Conservation (phyloP, 2,113 vertebrate species). For the Lagopus muta region DNA sequence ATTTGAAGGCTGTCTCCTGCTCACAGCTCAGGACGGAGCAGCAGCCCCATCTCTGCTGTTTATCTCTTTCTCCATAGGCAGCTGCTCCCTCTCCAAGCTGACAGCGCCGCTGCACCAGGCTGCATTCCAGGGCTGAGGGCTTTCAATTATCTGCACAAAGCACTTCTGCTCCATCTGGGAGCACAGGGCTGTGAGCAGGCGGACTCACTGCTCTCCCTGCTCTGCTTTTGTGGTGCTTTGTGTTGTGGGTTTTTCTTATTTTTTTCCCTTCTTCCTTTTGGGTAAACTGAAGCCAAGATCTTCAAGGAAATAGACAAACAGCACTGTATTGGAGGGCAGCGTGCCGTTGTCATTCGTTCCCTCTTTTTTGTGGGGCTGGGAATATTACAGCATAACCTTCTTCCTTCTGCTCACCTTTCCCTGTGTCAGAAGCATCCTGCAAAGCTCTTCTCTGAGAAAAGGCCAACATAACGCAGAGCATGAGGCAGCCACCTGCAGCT, state of each 20-base stretch:
- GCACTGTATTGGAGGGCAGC: neutral
- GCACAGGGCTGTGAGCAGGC: neutral
- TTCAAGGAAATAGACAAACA: neutral
- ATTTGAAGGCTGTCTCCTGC: neutral
- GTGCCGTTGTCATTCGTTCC: neutral
- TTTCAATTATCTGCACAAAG: conserved; percentile 58
- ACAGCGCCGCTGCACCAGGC: neutral
- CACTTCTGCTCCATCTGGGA: conserved; percentile 50
- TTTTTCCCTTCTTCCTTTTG: neutral
- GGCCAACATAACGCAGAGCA: neutral
- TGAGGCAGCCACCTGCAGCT: neutral
- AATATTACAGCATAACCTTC: neutral
- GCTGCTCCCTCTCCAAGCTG: conserved; percentile 38
- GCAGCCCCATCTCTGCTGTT: neutral
- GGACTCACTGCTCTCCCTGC: neutral
- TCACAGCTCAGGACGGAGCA: neutral
- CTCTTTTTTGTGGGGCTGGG: neutral
- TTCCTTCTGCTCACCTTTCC: neutral
- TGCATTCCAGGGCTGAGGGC: conserved; percentile 32
- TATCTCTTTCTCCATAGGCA: conserved; percentile 49
- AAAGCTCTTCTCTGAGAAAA: neutral
- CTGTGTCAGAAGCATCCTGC: neutral
- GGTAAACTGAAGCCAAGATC: neutral
- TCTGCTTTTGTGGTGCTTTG: neutral
- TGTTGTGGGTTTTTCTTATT: no score